Evolutionary conservation across 1,140 invertebrate species (phyloP), one percentile per base, ranked within the genome.

Genomic region (Pseudobourletiella spinata): DNA sequence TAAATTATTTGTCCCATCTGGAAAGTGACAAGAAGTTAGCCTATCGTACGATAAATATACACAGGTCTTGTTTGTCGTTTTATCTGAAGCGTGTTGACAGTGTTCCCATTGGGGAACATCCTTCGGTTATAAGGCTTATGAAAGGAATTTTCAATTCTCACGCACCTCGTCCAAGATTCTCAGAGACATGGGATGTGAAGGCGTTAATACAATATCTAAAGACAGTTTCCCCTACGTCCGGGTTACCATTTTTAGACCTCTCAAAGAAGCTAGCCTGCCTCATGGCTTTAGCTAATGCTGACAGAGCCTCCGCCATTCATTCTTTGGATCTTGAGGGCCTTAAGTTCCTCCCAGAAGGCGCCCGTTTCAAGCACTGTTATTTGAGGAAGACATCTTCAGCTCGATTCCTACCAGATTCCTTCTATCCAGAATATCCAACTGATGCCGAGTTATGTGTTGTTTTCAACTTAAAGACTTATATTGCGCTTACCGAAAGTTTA

Each of bases 101-200:
- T 25, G 1, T 30, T 25, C 11, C 1, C 2, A 18, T 61, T 1
- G 50, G 32, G 2, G 3, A 25, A 2, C 44, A 55, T 29, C 52
- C 59, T 20, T 2, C n/a, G 14, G 48, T 61, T 1, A 26, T 39
- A 14, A 51, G 46, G 32, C 20, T 61, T 2, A 15, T 61, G 3
- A 61, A 61, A 52, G 59, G 59, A 22, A 30, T 61, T 2, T 51
- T 51, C 43, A 61, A 61, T n/a, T 20, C 30, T 3, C 26, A 42
- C 18, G 48, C 59, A 11, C 59, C 59, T 2, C n/a, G 15, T 1
- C 48, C 59, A 20, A 29, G 24, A 52, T 54, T 52, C 24, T 26
- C 4, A 6, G 8, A 54, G 11, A 6, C 48, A 1, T 61, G 59
- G 59, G 48, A 54, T 35, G 29, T 54, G 18, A 32, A 14, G 3